Percentiles rank a stretch among this genome's conserved stretches.
Evolutionary conservation across 2,113 vertebrate species (phyloP).

Genomic region (Peromyscus leucopus): DNA sequence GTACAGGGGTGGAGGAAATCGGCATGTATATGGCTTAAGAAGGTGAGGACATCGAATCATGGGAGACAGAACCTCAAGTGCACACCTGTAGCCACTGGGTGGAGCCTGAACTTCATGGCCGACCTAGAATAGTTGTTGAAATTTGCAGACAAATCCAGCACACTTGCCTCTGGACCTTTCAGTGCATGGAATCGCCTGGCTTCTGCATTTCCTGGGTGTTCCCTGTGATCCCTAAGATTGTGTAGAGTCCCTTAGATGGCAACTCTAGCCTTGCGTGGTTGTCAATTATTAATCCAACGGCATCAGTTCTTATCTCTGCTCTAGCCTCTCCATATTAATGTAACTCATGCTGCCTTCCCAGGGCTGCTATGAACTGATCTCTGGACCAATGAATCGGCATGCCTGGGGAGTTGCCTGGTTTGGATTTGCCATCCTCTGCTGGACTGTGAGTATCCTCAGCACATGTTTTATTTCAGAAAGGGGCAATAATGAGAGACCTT

Average conservation of each 20-base stretch:
- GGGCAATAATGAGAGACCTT: neutral
- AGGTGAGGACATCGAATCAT: neutral
- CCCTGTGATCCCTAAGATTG: neutral
- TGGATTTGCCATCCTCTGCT: constrained; percentile 92
- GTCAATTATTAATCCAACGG: neutral
- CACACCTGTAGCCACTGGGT: neutral
- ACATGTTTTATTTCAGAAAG: neutral
- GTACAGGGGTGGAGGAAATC: neutral
- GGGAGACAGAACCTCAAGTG: neutral
- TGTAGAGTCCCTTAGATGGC: neutral
- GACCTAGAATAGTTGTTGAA: neutral
- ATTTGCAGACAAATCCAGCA: neutral
- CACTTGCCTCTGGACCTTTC: neutral
- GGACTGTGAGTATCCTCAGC: constrained; percentile 88
- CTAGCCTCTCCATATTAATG: neutral
- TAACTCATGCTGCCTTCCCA: constrained; percentile 51
- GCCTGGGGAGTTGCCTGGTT: constrained; percentile 92
- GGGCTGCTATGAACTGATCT: constrained; percentile 89
- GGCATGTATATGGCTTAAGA: neutral
- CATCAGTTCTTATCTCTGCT: neutral
- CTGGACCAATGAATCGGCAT: constrained; percentile 87
- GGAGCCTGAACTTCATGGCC: neutral
- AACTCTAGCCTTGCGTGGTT: neutral
- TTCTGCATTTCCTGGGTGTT: neutral
- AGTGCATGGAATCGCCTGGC: neutral